Conservation (phyloP, 2,113 vertebrate genomes). For the Boleophthalmus pectinirostris region DNA sequence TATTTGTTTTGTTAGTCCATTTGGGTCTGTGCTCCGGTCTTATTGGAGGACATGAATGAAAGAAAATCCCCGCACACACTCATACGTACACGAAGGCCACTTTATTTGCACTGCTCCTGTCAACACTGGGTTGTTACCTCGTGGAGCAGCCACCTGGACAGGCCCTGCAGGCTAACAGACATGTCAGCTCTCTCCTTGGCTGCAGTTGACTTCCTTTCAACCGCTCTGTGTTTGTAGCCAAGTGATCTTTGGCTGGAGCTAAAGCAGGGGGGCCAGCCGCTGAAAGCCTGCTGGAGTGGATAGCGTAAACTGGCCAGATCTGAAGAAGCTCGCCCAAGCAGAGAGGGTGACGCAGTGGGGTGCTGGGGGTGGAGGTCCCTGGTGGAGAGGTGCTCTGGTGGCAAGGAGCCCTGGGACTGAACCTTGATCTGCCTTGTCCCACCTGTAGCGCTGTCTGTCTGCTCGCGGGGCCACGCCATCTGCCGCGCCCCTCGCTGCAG, state of each 20-base stretch:
- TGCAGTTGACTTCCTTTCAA: slow-evolving; percentile 56
- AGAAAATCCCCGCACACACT: slow-evolving; percentile 29
- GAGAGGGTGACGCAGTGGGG: slow-evolving; percentile 12
- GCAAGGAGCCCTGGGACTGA: slow-evolving; percentile 45
- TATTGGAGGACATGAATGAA: slow-evolving; percentile 13
- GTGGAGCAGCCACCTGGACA: slow-evolving; percentile 58
- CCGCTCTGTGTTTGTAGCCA: slow-evolving; percentile 53
- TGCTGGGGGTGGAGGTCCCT: background rate
- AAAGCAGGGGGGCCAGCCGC: slow-evolving; percentile 17
- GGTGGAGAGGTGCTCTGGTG: slow-evolving; percentile 7
- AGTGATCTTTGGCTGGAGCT: slow-evolving; percentile 56
- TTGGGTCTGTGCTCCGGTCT: background rate
- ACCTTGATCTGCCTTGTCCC: slow-evolving; percentile 70
- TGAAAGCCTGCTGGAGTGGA: slow-evolving; percentile 13
- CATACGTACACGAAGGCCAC: slow-evolving; percentile 28
- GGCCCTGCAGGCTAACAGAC: slow-evolving; percentile 61
- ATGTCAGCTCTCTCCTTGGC: slow-evolving; percentile 66
- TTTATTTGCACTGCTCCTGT: slow-evolving; percentile 46
- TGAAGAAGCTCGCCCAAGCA: slow-evolving; percentile 9
- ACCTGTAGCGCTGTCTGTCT: slow-evolving; percentile 74
- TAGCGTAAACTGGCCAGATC: slow-evolving; percentile 5
- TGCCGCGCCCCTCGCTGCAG: slow-evolving; percentile 59
- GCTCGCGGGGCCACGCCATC: slow-evolving; percentile 64
- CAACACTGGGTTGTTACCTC: slow-evolving; percentile 58
- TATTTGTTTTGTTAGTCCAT: background rate